Evolutionary conservation across 2,797 vertebrate genomes (phyloP).

Genomic region (Rhynchonycteris naso): DNA sequence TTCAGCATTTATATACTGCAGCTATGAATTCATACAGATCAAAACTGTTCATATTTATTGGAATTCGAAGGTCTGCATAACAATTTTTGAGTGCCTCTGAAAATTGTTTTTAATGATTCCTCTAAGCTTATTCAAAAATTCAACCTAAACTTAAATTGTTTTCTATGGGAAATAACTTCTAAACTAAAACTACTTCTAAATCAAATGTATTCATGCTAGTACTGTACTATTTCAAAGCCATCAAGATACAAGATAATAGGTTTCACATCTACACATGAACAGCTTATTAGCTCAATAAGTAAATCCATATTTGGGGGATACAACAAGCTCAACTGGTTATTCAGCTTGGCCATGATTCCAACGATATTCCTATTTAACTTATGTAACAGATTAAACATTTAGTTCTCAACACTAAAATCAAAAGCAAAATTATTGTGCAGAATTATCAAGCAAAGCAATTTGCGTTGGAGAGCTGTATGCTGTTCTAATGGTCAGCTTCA

Average conservation of each 20-base stretch:
- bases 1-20: background rate
- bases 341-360: background rate
- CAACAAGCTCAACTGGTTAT: background rate
- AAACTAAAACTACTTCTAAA: slow-evolving; percentile 38
- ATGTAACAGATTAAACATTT: slow-evolving; percentile 31
- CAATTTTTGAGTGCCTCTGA: background rate
- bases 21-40: slow-evolving; percentile 45
- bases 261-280: slow-evolving; percentile 13
- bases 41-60: slow-evolving; percentile 16
- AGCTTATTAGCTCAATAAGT: slow-evolving; percentile 33
- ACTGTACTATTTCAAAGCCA: slow-evolving; percentile 42
- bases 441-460: background rate
- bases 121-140: slow-evolving; percentile 44
- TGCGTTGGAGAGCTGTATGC: background rate
- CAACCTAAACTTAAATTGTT: slow-evolving; percentile 29
- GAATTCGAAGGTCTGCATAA: background rate
- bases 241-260: slow-evolving; percentile 31
- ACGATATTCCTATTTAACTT: slow-evolving; percentile 9
- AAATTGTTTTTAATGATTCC: background rate
- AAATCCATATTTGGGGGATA: slow-evolving; percentile 30
- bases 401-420: slow-evolving; percentile 24
- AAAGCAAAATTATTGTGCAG: slow-evolving; percentile 53
- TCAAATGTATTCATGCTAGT: slow-evolving; percentile 47
- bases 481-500: background rate
- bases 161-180: slow-evolving; percentile 49